Percentiles rank a stretch among this genome's conserved stretches.
These are phyloP conservation scores for Nesometra sesokonis DNA, from an alignment of 35 echinoderm and acorn worm genomes.

Conservation along the genomic window DNA sequence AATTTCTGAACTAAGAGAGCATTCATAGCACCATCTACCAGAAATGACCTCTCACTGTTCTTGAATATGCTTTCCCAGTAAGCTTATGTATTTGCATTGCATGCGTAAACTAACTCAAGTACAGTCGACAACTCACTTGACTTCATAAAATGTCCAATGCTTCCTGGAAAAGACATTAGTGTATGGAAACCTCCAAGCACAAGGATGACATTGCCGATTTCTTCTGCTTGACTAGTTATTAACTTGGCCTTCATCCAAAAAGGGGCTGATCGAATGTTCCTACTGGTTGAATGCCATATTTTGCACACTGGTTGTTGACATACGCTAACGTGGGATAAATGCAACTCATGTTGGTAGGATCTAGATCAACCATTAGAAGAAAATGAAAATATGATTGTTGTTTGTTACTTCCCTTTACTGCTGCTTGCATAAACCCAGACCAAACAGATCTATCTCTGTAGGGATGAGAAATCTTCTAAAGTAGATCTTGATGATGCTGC, in stretches of 20 bases:
- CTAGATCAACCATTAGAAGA: conserved; percentile 11
- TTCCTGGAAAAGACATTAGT: conserved; percentile 3
- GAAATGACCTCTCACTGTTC: conserved; percentile 8
- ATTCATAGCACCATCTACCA: conserved; percentile 3
- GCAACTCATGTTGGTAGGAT: conserved; percentile 12
- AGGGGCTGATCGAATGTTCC: neutral
- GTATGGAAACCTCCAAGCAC: conserved; percentile 16
- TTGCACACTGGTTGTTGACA: neutral
- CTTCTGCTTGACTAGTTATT: neutral
- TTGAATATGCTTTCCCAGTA: neutral
- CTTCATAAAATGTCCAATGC: conserved; percentile 35
- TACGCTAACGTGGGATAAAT: conserved; percentile 20
- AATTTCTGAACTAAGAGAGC: too few relatives aligned
- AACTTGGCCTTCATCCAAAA: neutral
- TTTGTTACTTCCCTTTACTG: neutral
- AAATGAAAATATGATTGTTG: conserved; percentile 7
- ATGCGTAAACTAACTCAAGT: conserved; percentile 38
- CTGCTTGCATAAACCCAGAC: conserved; percentile 12
- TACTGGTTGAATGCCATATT: neutral
- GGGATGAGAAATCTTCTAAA: neutral
- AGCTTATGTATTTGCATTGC: conserved; percentile 48
- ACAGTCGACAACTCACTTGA: conserved; percentile 16
- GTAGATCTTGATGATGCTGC: neutral
- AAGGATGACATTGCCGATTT: neutral
- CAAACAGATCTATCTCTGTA: neutral